A percentile compares a stretch with the other conserved stretches of the same genome.
These are phyloP conservation scores for Eristalis arbustorum DNA, from an alignment of 2,888 invertebrate species.

Conservation along the genomic window DNA sequence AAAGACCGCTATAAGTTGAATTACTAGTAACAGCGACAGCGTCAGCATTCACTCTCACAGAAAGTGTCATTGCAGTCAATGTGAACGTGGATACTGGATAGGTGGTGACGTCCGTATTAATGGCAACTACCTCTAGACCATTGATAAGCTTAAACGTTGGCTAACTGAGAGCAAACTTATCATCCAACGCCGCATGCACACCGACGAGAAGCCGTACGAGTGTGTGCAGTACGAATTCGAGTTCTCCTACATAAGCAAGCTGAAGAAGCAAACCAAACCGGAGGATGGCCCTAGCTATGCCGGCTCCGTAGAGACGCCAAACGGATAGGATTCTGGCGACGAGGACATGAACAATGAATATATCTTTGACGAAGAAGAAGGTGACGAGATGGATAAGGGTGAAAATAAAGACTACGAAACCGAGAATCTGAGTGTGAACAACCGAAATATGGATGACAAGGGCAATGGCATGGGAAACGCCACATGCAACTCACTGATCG, in stretches of 20 bases:
- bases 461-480: conserved; percentile 70
- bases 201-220: conserved; percentile 93
- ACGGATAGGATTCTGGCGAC: conserved; percentile 86
- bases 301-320: conserved; percentile 90
- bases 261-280: conserved; percentile 91
- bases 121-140: too few relatives aligned
- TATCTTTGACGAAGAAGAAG: conserved; percentile 87
- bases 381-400: conserved; percentile 84
- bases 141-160: too few relatives aligned
- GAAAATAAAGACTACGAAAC: conserved; percentile 80
- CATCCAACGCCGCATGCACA: conserved; percentile 93
- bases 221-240: conserved; percentile 95
- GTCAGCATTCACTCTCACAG: too few relatives aligned
- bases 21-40: too few relatives aligned
- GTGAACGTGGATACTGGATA: too few relatives aligned
- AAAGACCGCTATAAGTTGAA: too few relatives aligned
- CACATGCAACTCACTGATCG: conserved; percentile 89
- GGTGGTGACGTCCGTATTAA: too few relatives aligned
- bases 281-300: conserved; percentile 87
- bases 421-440: conserved; percentile 79
- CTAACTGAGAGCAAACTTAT: conserved; percentile 96
- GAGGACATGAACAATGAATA: conserved; percentile 91
- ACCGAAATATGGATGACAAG: conserved; percentile 73
- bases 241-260: conserved; percentile 92
- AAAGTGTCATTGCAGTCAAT: too few relatives aligned